Evolutionary conservation across 2,888 invertebrate genomes (phyloP).

Genomic region (Cryptus armator): DNA sequence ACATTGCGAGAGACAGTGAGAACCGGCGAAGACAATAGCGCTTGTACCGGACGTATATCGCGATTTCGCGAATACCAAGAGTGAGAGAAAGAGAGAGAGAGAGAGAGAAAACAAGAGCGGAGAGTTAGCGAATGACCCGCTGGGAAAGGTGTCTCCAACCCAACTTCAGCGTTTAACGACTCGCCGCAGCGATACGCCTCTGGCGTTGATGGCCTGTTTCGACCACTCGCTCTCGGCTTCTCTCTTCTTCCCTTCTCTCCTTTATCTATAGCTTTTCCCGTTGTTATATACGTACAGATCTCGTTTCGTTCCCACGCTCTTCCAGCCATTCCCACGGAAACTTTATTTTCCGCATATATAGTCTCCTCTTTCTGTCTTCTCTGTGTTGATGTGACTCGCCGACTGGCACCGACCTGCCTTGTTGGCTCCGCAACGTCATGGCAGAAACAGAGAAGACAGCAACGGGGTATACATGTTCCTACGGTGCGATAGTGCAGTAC

Average conservation of each 20-base stretch:
- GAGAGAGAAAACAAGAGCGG: slow-evolving; percentile 8
- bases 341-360: slow-evolving; percentile 60
- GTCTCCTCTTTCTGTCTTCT: not conserved
- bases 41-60: slow-evolving; percentile 61
- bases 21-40: slow-evolving; percentile 48
- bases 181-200: slow-evolving; percentile 73
- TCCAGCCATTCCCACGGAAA: slow-evolving; percentile 49
- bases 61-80: slow-evolving; percentile 27
- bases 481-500: slow-evolving; percentile 16
- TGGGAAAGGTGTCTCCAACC: slow-evolving; percentile 47
- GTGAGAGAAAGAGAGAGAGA: slow-evolving; percentile 18
- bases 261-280: slow-evolving; percentile 4
- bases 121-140: slow-evolving; percentile 34
- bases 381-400: slow-evolving; percentile 20
- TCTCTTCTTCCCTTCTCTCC: slow-evolving; percentile 5
- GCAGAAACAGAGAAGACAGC: not conserved
- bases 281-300: slow-evolving; percentile 11
- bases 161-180: slow-evolving; percentile 75
- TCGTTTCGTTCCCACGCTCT: slow-evolving; percentile 24
- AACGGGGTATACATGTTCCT: not conserved
- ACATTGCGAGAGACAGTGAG: not conserved
- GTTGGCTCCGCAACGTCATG: slow-evolving; percentile 7
- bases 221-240: slow-evolving; percentile 49
- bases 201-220: slow-evolving; percentile 75
- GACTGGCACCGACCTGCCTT: slow-evolving; percentile 10